Percentiles rank a stretch among this genome's conserved stretches.
Conservation (phyloP, 2,113 vertebrate species). For the Pseudopipra pipra region DNA sequence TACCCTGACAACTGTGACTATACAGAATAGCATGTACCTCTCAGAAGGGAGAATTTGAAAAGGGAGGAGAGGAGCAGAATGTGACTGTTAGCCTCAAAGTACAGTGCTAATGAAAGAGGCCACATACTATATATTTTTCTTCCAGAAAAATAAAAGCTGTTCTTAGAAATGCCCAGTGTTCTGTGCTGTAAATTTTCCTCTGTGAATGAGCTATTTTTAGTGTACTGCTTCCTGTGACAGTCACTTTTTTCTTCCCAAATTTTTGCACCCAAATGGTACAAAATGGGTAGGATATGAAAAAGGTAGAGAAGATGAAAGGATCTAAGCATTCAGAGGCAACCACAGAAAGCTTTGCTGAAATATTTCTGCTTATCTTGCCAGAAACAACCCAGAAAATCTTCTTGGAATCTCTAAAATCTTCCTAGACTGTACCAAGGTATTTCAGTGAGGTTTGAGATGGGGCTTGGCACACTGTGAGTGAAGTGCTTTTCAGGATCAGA, state of each 20-base stretch:
- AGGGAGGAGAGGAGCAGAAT: background rate
- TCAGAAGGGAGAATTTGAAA: background rate
- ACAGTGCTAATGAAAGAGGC: background rate
- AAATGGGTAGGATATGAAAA: background rate
- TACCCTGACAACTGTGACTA: background rate
- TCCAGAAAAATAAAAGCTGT: background rate
- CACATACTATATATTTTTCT: background rate
- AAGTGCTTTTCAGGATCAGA: background rate
- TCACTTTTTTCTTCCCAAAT: background rate
- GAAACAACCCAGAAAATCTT: background rate
- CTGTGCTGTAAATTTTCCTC: background rate
- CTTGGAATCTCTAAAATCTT: background rate
- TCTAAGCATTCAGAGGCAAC: background rate
- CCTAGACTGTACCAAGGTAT: background rate
- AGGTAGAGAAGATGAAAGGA: background rate
- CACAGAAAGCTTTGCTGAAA: background rate
- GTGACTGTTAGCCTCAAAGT: background rate
- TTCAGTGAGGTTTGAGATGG: background rate
- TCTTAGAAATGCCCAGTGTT: background rate
- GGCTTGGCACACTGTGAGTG: background rate
- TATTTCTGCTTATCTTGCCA: background rate
- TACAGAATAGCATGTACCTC: background rate
- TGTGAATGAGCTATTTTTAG: background rate
- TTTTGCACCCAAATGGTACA: background rate
- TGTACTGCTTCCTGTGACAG: background rate